Base-by-base conservation (phyloP, 2,797 vertebrate genomes). In the Pristis pectinata region DNA sequence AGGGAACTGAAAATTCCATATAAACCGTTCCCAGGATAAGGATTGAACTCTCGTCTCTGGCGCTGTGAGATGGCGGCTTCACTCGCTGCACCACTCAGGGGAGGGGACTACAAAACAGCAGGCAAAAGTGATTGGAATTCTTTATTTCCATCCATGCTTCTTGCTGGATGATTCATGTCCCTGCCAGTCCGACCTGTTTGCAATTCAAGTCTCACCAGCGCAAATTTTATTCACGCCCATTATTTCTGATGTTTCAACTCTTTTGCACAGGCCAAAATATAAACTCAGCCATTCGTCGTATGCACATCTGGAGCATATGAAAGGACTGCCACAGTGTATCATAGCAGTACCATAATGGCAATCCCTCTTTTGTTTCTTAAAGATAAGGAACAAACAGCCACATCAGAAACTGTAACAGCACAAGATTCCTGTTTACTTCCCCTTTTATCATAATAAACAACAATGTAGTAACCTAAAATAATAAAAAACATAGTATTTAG, bases 351-450 rank as follows among this genome's bases (percentile, higher is more conserved):
- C 72, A 22, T 27, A 74, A 76, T 22, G 70, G 49, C 24, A 93
- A 49, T 49, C 41, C 72, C 67, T 49, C 49, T 72, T 93, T 93
- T 93, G 91, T 93, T 93, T 72, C 92, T 67, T 76, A 56, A 53
- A 94, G 92, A 94, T 53, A 94, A 74, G 92, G 70, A 94, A 94
- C 3, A 13, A 34, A 56, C 59, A 44, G 67, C 11, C n/a, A 49
- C 44, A 74, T 94, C 92, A 53, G 92, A 94, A 72, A 93, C 27
- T 94, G 92, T 93, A 70, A 67, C 70, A 94, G 67, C 67, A 76
- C 70, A 76, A 49, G 76, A 34, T 76, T 94, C 92, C 92, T 94
- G 92, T 94, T 94, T 94, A 94, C 92, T 76, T 70, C 9, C 44
- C 70, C 44, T 76, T 76, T 34, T 34, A 34, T 94, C 83, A 56